A percentile compares a stretch with the other conserved stretches of the same genome.
Conservation (phyloP, 1,140 invertebrate genomes). For the Lethocerus indicus region DNA sequence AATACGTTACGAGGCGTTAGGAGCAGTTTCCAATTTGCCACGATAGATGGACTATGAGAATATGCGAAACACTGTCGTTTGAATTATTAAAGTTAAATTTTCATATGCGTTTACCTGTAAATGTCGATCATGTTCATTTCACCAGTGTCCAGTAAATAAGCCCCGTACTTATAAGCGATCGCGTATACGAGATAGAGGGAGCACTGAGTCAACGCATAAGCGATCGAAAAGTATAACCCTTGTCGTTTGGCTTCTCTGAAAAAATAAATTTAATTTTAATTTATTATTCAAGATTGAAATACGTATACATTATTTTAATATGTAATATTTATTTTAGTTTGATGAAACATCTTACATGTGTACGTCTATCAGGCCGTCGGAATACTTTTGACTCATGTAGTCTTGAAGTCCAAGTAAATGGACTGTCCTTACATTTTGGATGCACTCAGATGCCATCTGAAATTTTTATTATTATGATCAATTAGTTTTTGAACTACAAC, state of each 20-base stretch:
- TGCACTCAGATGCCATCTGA: slow-evolving; percentile 58
- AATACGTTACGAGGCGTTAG: not conserved
- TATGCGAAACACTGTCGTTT: not conserved
- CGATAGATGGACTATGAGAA: not conserved
- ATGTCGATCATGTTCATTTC: slow-evolving; percentile 41
- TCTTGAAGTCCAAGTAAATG: slow-evolving; percentile 38
- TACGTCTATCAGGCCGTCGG: not conserved
- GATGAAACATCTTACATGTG: not conserved
- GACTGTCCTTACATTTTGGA: slow-evolving; percentile 64
- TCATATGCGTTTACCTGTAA: slow-evolving; percentile 36
- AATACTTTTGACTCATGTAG: not conserved
- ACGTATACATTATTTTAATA: not conserved
- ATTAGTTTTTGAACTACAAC: no score
- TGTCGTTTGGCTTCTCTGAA: slow-evolving; percentile 32
- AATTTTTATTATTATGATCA: slow-evolving; percentile 10
- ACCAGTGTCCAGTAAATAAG: slow-evolving; percentile 41
- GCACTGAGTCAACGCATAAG: slow-evolving; percentile 50
- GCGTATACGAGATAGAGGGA: slow-evolving; percentile 61
- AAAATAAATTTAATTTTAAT: not conserved
- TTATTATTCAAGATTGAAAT: not conserved
- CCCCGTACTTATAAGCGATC: slow-evolving; percentile 50
- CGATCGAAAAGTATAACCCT: slow-evolving; percentile 40
- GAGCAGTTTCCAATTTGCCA: not conserved
- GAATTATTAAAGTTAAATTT: not conserved
- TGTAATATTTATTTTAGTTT: not conserved